Conservation (phyloP, 2,113 vertebrate genomes). For the Cyphomyrus plagiostoma region DNA sequence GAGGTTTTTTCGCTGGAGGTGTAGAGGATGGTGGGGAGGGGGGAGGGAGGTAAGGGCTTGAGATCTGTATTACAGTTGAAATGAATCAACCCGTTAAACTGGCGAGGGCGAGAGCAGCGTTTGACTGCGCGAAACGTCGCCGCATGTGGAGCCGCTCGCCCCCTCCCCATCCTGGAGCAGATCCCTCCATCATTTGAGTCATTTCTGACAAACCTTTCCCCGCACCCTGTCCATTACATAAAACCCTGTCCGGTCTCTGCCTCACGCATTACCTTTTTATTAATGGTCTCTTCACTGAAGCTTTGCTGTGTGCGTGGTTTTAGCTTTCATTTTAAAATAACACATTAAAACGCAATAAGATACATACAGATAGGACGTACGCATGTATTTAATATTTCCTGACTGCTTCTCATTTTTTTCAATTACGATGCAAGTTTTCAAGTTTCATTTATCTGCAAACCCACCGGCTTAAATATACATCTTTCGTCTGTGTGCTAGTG, state of each 20-base stretch:
- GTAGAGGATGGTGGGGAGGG: neutral
- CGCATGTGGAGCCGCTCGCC: constrained; percentile 6
- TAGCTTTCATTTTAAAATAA: neutral
- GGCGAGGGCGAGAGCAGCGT: constrained; percentile 2
- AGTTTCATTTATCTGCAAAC: neutral
- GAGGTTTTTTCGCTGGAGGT: constrained; percentile 14
- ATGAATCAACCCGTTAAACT: constrained; percentile 19
- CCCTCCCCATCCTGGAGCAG: constrained; percentile 11
- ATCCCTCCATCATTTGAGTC: neutral
- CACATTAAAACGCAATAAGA: constrained; percentile 30
- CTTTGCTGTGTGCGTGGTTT: neutral
- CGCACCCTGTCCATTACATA: constrained; percentile 4
- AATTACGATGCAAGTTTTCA: neutral
- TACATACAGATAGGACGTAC: neutral
- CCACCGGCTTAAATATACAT: neutral
- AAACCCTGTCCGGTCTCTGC: neutral
- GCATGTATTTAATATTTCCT: neutral
- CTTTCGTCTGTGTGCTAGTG: neutral
- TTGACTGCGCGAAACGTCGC: constrained; percentile 3
- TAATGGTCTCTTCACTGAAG: neutral
- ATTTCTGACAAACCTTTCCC: neutral
- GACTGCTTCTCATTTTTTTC: neutral
- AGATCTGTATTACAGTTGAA: constrained; percentile 2
- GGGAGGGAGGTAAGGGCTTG: constrained; percentile 8
- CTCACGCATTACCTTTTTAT: neutral